Evolutionary conservation across 2,797 vertebrate species (phyloP).

Genomic region (Rhabdophis nuchalis): DNA sequence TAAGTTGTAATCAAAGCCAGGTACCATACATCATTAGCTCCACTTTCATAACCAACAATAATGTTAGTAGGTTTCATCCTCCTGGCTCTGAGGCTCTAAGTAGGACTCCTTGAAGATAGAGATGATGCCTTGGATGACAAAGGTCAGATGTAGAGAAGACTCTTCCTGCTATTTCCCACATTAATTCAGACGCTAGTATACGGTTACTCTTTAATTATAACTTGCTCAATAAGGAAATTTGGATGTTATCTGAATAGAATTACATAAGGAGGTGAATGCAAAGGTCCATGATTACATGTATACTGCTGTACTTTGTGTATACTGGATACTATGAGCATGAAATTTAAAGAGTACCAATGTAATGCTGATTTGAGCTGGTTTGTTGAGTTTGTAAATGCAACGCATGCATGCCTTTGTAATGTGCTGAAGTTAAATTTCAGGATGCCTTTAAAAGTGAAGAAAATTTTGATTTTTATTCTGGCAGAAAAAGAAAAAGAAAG

Average conservation of each 20-base stretch:
- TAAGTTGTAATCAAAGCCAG: background rate
- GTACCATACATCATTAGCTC: background rate
- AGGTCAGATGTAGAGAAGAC: background rate
- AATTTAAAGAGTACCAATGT: background rate
- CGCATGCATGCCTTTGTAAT: background rate
- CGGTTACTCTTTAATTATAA: background rate
- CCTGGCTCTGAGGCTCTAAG: background rate
- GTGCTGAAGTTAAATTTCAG: background rate
- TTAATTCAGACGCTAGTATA: background rate
- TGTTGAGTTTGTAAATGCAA: background rate
- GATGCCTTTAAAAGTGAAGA: background rate
- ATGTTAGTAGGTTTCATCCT: background rate
- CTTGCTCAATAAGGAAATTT: background rate
- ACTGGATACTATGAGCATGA: background rate
- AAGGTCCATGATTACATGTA: background rate
- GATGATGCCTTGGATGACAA: background rate
- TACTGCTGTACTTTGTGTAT: background rate
- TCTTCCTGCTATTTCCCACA: background rate
- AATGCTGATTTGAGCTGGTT: background rate
- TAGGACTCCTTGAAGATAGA: background rate
- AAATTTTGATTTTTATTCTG: background rate
- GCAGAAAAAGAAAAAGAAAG: background rate
- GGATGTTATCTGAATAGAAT: background rate
- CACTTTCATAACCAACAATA: background rate
- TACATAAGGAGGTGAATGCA: background rate